A percentile compares a stretch with the other conserved stretches of the same genome.
Evolutionary conservation across 2,888 invertebrate genomes (phyloP).

Genomic region (Phymatocera aterrima): DNA sequence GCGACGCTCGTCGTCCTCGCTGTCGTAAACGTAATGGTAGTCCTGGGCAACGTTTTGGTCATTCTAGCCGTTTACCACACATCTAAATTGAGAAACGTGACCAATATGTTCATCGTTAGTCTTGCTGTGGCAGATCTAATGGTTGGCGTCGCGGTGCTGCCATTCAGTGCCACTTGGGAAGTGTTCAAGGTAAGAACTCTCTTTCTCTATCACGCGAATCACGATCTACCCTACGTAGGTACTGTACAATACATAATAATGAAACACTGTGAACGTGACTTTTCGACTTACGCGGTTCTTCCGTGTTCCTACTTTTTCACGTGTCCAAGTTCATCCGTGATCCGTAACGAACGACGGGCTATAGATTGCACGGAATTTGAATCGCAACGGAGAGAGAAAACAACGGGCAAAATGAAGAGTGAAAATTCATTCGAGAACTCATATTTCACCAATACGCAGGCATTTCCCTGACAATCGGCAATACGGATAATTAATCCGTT

Average conservation of each 20-base stretch:
- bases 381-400: too few species aligned
- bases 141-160: constrained; percentile 96
- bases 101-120: constrained; percentile 97
- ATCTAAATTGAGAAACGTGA: constrained; percentile 94
- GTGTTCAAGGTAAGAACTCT: constrained; percentile 88
- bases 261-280: too few species aligned
- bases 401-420: too few species aligned
- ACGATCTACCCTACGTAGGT: too few species aligned
- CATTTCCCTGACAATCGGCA: background rate
- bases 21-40: constrained; percentile 91
- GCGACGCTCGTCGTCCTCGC: constrained; percentile 87
- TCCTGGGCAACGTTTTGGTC: constrained; percentile 93
- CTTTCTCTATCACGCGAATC: too few species aligned
- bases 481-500: background rate
- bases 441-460: background rate
- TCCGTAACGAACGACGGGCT: too few species aligned
- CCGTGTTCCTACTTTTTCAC: too few species aligned
- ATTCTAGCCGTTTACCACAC: constrained; percentile 94
- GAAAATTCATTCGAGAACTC: background rate
- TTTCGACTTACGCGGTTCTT: too few species aligned
- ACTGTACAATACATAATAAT: too few species aligned
- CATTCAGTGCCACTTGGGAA: constrained; percentile 96
- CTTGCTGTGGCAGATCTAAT: constrained; percentile 96
- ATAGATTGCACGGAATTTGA: too few species aligned
- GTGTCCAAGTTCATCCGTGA: too few species aligned